Base-by-base conservation (phyloP, 2,113 vertebrate genomes). In the rat (Rattus norvegicus) region DNA sequence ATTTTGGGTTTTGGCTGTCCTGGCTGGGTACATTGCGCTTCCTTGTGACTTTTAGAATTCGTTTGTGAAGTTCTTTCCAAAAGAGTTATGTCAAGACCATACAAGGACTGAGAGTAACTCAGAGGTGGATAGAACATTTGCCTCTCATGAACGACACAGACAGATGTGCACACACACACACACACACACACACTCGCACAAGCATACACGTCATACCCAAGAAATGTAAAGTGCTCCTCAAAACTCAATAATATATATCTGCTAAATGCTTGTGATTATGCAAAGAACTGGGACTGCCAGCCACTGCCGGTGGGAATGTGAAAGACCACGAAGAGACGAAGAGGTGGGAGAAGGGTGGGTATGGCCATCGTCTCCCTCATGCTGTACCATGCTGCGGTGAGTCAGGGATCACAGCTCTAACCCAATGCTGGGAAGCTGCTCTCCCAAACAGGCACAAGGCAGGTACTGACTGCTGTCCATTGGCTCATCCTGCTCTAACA, bases 181-280 rank as follows among this genome's bases (percentile, higher is more conserved):
- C 12, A 47, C 8, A 63, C 33, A 22, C 24, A 59, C 20, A 63
- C 16, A 30, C 19, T 20, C 13, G n/a, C 49, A 69, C 7, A 30
- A 11, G 9, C 49, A 59, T 28, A 92, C 28, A 61, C 81, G 61
- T 2, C 28, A 39, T 67, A 87, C 22, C 30, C 14, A 90, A 28
- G 61, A 56, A 14, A 52, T 65, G 26, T 30, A 89, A 85, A 69
- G 24, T 86, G 67, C 65, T 69, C n/a, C n/a, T 92, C 56, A 95
- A 54, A 97, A 80, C 47, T 87, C 80, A 94, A 49, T 24, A 89
- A 54, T 54, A 95, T 87, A 65, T 73, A 96, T 39, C 33, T 75
- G n/a, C 30, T 56, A 67, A 69, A 26, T 72, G 43, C 30, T 67
- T 86, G 63, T 84, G 36, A 81, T 20, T 54, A 28, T 43, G 11